Evolutionary conservation across 2,113 vertebrate species (phyloP).

Genomic region (Scomber japonicus): DNA sequence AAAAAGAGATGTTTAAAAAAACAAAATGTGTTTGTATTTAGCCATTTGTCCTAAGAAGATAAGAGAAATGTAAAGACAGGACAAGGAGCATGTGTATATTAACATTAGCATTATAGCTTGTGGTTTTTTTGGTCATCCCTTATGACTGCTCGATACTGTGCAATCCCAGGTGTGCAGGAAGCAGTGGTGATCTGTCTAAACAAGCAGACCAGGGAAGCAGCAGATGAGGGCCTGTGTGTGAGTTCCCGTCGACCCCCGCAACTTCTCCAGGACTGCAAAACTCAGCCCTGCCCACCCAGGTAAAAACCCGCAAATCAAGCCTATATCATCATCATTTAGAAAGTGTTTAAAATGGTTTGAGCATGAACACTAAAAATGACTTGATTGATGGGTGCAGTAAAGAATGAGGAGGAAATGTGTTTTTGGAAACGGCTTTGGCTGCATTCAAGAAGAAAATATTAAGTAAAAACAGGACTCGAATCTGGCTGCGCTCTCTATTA

Average conservation of each 20-base stretch:
- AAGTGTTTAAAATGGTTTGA: constrained; percentile 32
- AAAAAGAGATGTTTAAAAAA: constrained; percentile 15
- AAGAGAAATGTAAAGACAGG: too few relatives aligned
- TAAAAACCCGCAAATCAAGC: constrained; percentile 71
- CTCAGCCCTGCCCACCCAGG: constrained; percentile 93
- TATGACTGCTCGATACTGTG: constrained; percentile 11
- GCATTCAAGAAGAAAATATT: constrained; percentile 49
- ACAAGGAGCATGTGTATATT: background rate
- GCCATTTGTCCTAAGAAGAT: background rate
- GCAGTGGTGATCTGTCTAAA: constrained; percentile 95
- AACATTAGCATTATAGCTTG: too few relatives aligned
- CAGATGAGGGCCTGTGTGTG: constrained; percentile 88
- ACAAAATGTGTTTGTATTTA: constrained; percentile 26
- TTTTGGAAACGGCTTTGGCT: constrained; percentile 50
- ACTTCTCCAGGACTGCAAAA: constrained; percentile 90
- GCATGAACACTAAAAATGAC: constrained; percentile 13
- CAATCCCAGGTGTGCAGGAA: constrained; percentile 92
- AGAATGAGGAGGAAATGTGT: constrained; percentile 22
- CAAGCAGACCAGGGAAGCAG: constrained; percentile 91
- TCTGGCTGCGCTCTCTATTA: constrained; percentile 24
- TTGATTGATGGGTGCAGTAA: constrained; percentile 39
- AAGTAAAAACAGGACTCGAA: constrained; percentile 50
- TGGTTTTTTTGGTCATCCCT: background rate
- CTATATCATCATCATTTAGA: constrained; percentile 21
- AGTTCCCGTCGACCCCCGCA: constrained; percentile 89